Conservation (phyloP, 2,113 vertebrate species). For the Callocephalon fimbriatum region DNA sequence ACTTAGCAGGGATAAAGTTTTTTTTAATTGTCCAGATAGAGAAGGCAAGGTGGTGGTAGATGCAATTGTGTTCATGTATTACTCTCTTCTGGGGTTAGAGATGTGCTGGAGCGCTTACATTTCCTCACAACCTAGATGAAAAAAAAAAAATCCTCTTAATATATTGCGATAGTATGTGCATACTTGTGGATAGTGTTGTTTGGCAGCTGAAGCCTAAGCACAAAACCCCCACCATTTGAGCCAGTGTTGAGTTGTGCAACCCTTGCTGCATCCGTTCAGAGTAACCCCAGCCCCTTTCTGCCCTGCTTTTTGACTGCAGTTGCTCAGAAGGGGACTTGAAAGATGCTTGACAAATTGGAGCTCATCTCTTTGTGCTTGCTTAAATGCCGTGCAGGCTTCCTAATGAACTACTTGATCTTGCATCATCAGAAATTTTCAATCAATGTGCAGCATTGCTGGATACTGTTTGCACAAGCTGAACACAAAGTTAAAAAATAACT, state of each 20-base stretch:
- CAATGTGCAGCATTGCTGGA: background rate
- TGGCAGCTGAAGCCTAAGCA: background rate
- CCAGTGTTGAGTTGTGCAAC: background rate
- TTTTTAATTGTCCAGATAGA: background rate
- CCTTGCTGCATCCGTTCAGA: background rate
- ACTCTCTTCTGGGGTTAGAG: background rate
- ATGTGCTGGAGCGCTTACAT: rapidly evolving
- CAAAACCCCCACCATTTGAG: background rate
- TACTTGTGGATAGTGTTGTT: background rate
- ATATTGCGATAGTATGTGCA: rapidly evolving
- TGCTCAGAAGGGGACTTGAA: background rate
- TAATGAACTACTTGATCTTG: background rate
- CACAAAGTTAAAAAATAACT: slow-evolving; percentile 20
- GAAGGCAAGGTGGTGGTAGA: background rate
- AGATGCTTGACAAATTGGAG: background rate
- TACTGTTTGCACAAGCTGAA: background rate
- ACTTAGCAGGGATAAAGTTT: background rate
- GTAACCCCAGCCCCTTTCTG: background rate
- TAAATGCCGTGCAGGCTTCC: background rate
- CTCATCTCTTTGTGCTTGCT: background rate
- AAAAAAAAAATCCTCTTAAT: background rate
- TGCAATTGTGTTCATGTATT: background rate
- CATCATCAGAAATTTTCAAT: background rate
- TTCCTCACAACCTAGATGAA: background rate
- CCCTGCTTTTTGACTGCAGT: background rate